Evolutionary conservation across 2,888 invertebrate genomes (phyloP).

Genomic region (Scrobipalpa costella): DNA sequence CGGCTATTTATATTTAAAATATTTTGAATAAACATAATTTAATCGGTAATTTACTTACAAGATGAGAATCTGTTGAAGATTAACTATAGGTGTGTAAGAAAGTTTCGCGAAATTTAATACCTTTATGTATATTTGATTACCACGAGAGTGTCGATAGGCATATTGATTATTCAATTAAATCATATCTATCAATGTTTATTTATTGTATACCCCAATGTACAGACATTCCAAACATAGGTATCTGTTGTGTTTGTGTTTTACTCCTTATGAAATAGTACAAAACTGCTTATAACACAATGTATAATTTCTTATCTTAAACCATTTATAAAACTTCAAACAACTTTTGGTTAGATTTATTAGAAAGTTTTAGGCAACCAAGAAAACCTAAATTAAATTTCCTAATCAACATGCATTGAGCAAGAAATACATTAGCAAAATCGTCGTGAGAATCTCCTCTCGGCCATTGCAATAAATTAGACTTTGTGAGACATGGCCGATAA

Average conservation of each 20-base stretch:
- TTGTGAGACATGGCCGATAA: conserved; percentile 26
- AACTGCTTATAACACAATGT: too few relatives aligned
- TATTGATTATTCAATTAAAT: too few relatives aligned
- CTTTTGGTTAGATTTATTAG: not conserved
- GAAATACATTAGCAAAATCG: conserved; percentile 23
- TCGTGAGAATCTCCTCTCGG: conserved; percentile 26
- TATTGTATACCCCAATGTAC: too few relatives aligned
- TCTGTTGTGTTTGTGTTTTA: too few relatives aligned
- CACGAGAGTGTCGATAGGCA: too few relatives aligned
- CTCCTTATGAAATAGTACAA: too few relatives aligned
- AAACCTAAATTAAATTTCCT: not conserved
- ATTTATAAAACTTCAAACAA: not conserved
- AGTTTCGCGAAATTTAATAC: not conserved
- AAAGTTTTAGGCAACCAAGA: conserved; percentile 7
- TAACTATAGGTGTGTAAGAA: not conserved
- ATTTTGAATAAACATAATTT: not conserved
- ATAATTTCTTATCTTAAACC: too few relatives aligned
- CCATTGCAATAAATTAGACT: conserved; percentile 32
- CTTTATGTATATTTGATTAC: too few relatives aligned
- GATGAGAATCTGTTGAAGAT: not conserved
- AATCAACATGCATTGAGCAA: conserved; percentile 18
- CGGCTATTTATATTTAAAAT: conserved; percentile 29
- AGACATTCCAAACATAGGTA: too few relatives aligned
- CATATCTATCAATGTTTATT: too few relatives aligned
- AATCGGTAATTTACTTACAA: not conserved